Evolutionary conservation across 2,113 vertebrate species (phyloP).

Genomic region (Chaenocephalus aceratus): DNA sequence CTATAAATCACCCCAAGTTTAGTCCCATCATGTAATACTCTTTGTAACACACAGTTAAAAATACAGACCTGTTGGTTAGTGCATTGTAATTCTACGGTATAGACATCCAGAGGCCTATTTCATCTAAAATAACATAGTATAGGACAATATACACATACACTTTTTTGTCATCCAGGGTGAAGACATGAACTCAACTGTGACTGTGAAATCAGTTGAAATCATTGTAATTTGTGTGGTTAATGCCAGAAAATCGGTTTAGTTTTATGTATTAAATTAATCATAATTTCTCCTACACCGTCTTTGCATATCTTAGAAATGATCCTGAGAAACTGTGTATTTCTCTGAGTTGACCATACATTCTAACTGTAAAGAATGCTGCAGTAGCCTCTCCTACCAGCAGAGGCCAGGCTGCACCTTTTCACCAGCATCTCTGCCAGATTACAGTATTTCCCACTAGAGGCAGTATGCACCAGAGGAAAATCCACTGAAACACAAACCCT

Average conservation of each 20-base stretch:
- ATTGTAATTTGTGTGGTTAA: not conserved
- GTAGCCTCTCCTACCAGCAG: constrained; percentile 65
- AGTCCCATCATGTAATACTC: not conserved
- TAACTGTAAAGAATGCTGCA: constrained; percentile 9
- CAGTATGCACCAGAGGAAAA: constrained; percentile 46
- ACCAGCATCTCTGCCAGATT: not conserved
- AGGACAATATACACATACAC: not conserved
- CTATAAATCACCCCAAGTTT: not conserved
- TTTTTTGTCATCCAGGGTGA: not conserved
- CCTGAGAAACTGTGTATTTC: not conserved
- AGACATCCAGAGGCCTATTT: constrained; percentile 9
- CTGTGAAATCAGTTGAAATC: not conserved
- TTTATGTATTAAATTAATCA: not conserved
- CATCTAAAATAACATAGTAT: not conserved
- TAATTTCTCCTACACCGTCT: not conserved
- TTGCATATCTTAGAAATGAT: not conserved
- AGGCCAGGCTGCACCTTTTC: constrained; percentile 63
- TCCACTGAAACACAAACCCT: constrained; percentile 9
- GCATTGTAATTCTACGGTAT: not conserved
- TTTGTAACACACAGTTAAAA: not conserved
- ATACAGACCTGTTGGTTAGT: not conserved
- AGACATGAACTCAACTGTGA: not conserved
- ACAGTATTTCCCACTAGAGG: constrained; percentile 56
- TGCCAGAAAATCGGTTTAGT: not conserved
- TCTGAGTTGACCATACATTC: not conserved